Evolutionary conservation across 2,113 vertebrate species (phyloP).

Genomic region (Leucoraja erinaceus): DNA sequence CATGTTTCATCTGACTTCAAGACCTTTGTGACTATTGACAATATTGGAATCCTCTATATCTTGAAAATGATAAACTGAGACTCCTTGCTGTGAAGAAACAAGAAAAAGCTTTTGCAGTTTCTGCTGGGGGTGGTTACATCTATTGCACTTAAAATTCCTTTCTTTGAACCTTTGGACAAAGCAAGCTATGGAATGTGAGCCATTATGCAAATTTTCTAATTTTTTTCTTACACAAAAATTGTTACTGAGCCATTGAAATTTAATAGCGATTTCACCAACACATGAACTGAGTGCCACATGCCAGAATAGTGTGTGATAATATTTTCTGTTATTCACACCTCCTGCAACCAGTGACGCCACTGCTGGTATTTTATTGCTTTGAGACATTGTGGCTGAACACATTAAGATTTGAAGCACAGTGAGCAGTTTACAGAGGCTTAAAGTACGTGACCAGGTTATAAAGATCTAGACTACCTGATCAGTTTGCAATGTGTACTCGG

Average conservation of each 20-base stretch:
- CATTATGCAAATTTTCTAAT: neutral
- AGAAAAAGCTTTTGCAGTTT: neutral
- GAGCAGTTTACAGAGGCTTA: constrained; percentile 22
- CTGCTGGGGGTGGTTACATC: too few relatives aligned
- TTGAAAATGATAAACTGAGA: constrained; percentile 64
- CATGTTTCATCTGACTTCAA: constrained; percentile 76
- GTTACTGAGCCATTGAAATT: constrained; percentile 15
- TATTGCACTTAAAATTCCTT: constrained; percentile 24
- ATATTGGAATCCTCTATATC: constrained; percentile 87
- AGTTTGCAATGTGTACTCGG: neutral
- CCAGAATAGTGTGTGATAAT: neutral
- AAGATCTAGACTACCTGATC: neutral
- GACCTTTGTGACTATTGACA: constrained; percentile 87
- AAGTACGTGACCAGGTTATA: neutral
- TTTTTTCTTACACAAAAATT: neutral
- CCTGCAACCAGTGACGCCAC: neutral
- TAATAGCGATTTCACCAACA: neutral
- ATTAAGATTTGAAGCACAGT: constrained; percentile 14
- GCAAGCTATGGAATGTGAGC: constrained; percentile 11
- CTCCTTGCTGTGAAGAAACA: neutral
- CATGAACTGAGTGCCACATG: neutral
- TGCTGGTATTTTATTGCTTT: constrained; percentile 25
- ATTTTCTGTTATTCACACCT: constrained; percentile 29
- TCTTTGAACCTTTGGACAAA: neutral
- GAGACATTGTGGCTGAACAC: neutral